These are phyloP conservation scores for Dolichomitus sp. DNA, from an alignment of 2,888 invertebrate genomes.

Conservation along the genomic window DNA sequence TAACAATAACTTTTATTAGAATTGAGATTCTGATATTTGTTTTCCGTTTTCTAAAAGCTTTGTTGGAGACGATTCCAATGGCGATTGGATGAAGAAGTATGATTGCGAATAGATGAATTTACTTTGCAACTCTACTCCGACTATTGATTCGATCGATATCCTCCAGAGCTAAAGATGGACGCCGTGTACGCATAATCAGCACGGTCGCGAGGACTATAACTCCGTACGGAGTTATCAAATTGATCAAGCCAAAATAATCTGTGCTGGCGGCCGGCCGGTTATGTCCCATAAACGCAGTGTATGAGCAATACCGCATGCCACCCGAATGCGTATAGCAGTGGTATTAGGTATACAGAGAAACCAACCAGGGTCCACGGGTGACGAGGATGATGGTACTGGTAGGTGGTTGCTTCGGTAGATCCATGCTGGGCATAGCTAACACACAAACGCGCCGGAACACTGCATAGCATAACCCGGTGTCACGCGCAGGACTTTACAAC, in stretches of 20 bases:
- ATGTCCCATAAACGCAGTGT: conserved; percentile 85
- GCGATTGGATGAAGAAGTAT: no score
- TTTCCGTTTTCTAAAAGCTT: no score
- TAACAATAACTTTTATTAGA: no score
- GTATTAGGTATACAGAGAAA: conserved; percentile 64
- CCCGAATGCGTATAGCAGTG: conserved; percentile 76
- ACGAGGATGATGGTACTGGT: conserved; percentile 58
- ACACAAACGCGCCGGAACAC: conserved; percentile 75
- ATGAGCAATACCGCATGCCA: conserved; percentile 84
- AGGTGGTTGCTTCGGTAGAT: conserved; percentile 62
- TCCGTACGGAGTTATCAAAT: conserved; percentile 84
- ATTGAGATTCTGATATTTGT: no score
- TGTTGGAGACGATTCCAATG: no score
- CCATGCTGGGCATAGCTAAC: conserved; percentile 75
- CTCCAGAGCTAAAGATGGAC: conserved; percentile 39
- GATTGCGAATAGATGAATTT: background rate
- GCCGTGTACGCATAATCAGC: conserved; percentile 80
- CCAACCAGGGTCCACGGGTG: conserved; percentile 67
- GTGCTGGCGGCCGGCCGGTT: conserved; percentile 83
- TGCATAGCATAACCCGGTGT: conserved; percentile 84
- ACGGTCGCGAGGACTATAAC: conserved; percentile 77
- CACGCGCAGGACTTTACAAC: conserved; percentile 85
- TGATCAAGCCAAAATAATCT: conserved; percentile 86
- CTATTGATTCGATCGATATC: conserved; percentile 16
- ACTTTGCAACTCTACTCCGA: background rate